A percentile compares a stretch with the other conserved stretches of the same genome.
phyloP scores from a whole-genome alignment of 1,140 invertebrate genomes.

The Caerostris darwini region DNA sequence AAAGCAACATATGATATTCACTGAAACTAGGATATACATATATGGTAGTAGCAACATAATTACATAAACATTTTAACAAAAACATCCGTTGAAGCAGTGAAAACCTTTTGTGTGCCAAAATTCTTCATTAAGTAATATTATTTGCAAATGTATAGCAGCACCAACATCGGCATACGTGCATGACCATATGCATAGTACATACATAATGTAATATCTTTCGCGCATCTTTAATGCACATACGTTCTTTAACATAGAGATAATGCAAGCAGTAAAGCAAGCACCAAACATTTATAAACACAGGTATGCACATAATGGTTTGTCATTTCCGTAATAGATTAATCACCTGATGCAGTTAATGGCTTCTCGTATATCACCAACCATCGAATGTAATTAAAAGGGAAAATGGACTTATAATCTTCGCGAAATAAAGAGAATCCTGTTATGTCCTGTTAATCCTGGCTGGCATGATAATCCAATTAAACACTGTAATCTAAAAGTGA shows the following conservation, averaged over 20 bases:
- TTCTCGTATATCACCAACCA: not conserved
- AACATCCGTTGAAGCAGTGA: too few species aligned
- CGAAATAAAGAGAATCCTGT: too few species aligned
- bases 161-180: not conserved
- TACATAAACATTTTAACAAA: too few species aligned
- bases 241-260: not conserved
- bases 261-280: not conserved
- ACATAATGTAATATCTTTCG: not conserved
- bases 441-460: too few species aligned
- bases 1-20: too few species aligned
- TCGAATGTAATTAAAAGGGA: constrained; percentile 3
- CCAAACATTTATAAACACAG: not conserved
- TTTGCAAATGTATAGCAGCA: too few species aligned
- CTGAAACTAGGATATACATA: too few species aligned
- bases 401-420: not conserved
- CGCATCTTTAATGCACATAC: not conserved
- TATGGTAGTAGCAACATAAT: too few species aligned
- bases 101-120: too few species aligned
- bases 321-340: constrained; percentile 12
- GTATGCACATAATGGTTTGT: not conserved
- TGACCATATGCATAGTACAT: not conserved
- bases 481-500: too few species aligned
- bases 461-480: too few species aligned
- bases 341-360: not conserved
- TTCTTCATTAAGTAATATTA: too few species aligned